Evolutionary conservation across 1,140 invertebrate species (phyloP), one percentile per base, ranked within the genome.

Genomic region (Temnothorax longispinosus): DNA sequence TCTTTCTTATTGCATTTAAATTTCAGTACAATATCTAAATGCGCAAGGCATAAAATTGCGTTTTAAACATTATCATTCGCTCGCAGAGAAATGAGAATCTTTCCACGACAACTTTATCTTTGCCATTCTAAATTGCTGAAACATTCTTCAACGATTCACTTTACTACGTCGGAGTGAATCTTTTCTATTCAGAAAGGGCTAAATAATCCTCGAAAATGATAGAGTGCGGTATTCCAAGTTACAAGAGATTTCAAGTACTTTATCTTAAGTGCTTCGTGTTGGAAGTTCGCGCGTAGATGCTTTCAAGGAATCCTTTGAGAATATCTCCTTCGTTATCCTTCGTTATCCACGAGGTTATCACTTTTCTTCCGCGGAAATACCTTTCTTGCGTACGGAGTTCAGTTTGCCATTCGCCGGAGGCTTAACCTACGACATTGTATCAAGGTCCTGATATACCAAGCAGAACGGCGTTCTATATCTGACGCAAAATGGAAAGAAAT

Each of bases 371-470:
- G 27, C 38, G 10, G 38, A 44, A 62, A 47, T 52, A 35, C 6
- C 13, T 71, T 35, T 62, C 21, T 60, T 5, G 32, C 50, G 15
- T 52, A 15, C 41, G 0, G 5, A 84, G 15, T 21, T 44, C 41
- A n/a, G 27, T 67, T 47, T 18, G 32, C 6, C 27, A 76, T 86
- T 71, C 67, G 11, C 38, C 13, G 7, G 44, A 54, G 27, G 56
- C 69, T 85, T 86, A 47, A 65, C 75, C 13, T 11, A 21, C 60
- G 44, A 60, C 60, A 78, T 75, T 75, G 52, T 91, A 88, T 92
- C 91, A 93, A 93, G 92, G 91, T 32, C 86, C 15, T 27, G n/a
- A 67, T 67, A 69, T 8, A 2, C 35, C 47, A 60, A 89, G 75
- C 87, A 80, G 80, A 89, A 91, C 86, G 41, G n/a, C 8, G 47